Percentiles rank a stretch among this genome's conserved stretches.
Conservation (phyloP, 2,888 invertebrate genomes). For the Drosophila merina region DNA sequence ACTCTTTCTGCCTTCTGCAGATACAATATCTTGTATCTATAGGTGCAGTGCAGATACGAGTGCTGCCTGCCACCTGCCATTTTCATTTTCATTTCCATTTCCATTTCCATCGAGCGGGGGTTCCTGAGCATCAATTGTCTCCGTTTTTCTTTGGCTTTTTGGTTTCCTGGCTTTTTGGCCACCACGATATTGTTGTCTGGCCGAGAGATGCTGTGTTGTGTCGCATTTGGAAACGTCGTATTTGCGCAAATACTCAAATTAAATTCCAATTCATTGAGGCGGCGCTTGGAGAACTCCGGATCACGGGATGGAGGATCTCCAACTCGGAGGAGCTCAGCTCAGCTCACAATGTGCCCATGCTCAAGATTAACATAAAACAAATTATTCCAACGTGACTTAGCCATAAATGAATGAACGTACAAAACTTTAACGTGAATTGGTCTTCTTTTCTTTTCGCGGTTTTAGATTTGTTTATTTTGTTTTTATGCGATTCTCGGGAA, state of each 20-base stretch:
- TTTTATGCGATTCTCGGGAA: conserved; percentile 30
- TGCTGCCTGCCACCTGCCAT: conserved; percentile 62
- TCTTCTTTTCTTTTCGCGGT: conserved; percentile 39
- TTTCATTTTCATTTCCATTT: conserved; percentile 8
- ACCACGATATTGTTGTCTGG: conserved; percentile 66
- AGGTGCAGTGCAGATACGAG: conserved; percentile 9
- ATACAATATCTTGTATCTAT: conserved; percentile 36
- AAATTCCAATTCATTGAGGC: conserved; percentile 84
- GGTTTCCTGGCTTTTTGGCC: conserved; percentile 30
- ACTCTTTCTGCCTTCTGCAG: conserved; percentile 28
- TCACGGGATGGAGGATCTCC: not conserved
- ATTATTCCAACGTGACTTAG: conserved; percentile 85
- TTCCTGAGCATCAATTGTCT: conserved; percentile 73
- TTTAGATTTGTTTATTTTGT: conserved; percentile 20
- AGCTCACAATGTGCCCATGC: conserved; percentile 78
- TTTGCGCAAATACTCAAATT: conserved; percentile 82
- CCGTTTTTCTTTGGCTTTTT: not conserved
- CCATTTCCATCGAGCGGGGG: conserved; percentile 62
- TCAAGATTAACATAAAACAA: conserved; percentile 84
- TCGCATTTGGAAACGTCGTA: conserved; percentile 59
- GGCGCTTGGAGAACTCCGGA: conserved; percentile 55
- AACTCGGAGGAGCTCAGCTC: conserved; percentile 51
- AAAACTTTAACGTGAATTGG: conserved; percentile 36
- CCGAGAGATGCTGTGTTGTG: conserved; percentile 13
- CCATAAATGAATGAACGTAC: conserved; percentile 83